Base-by-base conservation (phyloP, 35 echinoderm and acorn worm genomes). In the Strongylocentrotus purpuratus region DNA sequence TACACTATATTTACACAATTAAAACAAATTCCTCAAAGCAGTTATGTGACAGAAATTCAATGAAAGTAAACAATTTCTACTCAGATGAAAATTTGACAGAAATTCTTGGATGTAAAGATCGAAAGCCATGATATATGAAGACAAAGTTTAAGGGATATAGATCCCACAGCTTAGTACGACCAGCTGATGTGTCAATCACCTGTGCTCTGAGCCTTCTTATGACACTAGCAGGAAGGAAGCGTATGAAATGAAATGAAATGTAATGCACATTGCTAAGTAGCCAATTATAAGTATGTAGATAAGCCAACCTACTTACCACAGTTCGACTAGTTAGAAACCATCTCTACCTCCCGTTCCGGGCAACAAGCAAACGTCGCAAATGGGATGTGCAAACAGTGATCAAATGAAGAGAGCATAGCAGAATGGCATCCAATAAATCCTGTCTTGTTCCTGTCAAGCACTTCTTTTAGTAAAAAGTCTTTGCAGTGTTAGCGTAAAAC, bases 241-340 rank as follows among this genome's bases (percentile, higher is more conserved):
- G 28, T 78, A 78, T 78, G 50, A 55, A 55, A 93, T 32, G 46
- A 93, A 55, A 47, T 93, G 91, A 93, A 93, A 93, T 93, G 91
- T 31, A 93, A 93, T 93, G 91, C 48, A 93, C 91, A 93, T 93
- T 58, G 91, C 91, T 93, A 93, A 93, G 91, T 58, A 93, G 91
- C 46, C 46, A 50, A 93, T 58, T 93, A 93, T 47, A 46, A 93
- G 45, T 50, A 93, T 31, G 91, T 45, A 58, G 91, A 93, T 93
- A n/a, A 32, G 15, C 46, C 46, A 45, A 93, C 91, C 91, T 58
- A 93, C 91, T 93, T 93, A 93, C 91, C 91, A 31, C 48, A 18
- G 2, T 89, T 78, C 32, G 20, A 33, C 87, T 89, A 89, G 87
- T 31, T 31, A 33, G 45, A 46, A 18, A 89, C 87, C 87, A 89